Base-by-base conservation (phyloP, 2,797 vertebrate genomes). In the Pseudotriccus pelzelni region DNA sequence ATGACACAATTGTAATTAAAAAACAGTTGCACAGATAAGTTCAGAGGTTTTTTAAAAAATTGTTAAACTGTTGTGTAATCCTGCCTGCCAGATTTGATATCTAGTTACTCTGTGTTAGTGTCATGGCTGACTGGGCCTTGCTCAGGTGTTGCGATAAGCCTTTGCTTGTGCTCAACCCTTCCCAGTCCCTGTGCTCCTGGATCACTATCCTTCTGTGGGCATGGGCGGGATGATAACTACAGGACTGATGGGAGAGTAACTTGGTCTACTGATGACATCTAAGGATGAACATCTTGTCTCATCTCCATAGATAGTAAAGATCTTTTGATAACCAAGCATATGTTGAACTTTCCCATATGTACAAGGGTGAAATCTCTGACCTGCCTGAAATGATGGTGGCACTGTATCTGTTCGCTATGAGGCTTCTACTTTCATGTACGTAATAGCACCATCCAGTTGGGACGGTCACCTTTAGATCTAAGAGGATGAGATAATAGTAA, bases 401-500 rank as follows among this genome's bases (percentile, higher is more conserved):
- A 43, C 43, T 6, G 0, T 67, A 41, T 76, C 64, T 75, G 67
- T 87, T 93, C 4, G 1, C 81, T 92, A 22, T 2, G 2, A 73
- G n/a, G 16, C 68, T 95, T 87, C 74, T 77, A 12, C 70, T 83
- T 90, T 78, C 69, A 12, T 41, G 17, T n/a, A 5, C 10, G 8
- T 21, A 52, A 32, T 52, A 63, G 34, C 19, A 23, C 50, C 67
- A 82, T n/a, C 30, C 52, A 84, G 39, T 30, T 78, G 56, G 50
- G 46, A 58, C 46, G 83, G 80, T 58, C 73, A 36, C 34, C 28
- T 92, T 74, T 75, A 95, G 73, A 93, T 94, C 62, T 66, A 89
- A 91, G 84, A 93, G 81, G 67, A 94, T 96, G 94, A 97, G 95
- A 91, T 97, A 95, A 94, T 93, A 84, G 87, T 95, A 89, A 96